Evolutionary conservation across 2,113 vertebrate species (phyloP).

Genomic region (Morone chrysops): DNA sequence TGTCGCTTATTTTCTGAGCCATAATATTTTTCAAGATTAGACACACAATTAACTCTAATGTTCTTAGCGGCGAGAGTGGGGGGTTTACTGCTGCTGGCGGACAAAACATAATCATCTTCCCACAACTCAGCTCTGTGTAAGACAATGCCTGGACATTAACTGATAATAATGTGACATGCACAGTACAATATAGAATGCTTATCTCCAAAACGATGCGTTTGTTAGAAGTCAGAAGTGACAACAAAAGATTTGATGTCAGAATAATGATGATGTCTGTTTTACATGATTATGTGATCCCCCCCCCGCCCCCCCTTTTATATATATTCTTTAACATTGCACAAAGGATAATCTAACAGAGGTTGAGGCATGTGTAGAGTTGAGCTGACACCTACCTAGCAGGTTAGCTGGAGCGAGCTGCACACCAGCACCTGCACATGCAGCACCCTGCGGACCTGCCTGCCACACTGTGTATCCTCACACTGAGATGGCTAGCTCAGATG

Average conservation of each 20-base stretch:
- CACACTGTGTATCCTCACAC: conserved; percentile 56
- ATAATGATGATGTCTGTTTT: conserved; percentile 28
- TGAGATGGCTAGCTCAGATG: conserved; percentile 37
- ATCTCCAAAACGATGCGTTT: conserved; percentile 37
- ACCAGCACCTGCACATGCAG: conserved; percentile 62
- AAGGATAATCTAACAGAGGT: conserved; percentile 29
- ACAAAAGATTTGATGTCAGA: conserved; percentile 21
- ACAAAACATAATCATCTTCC: conserved; percentile 68
- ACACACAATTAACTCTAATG: conserved; percentile 74
- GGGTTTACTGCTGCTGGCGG: conserved; percentile 54
- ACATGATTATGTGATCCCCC: conserved; percentile 6
- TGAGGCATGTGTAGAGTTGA: conserved; percentile 34
- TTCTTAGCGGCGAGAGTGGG: conserved; percentile 52
- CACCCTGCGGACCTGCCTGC: conserved; percentile 57
- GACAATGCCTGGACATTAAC: conserved; percentile 57
- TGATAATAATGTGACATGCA: conserved; percentile 49
- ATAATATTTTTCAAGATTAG: conserved; percentile 77
- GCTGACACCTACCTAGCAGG: conserved; percentile 60
- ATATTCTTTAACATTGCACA: background rate
- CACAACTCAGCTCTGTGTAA: conserved; percentile 45
- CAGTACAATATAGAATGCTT: conserved; percentile 42
- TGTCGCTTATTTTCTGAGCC: conserved; percentile 53
- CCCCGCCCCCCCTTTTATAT: background rate
- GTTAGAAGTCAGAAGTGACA: conserved; percentile 14
- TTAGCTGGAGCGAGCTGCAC: conserved; percentile 35